These are phyloP conservation scores for Dolichoris vasculosae DNA, from an alignment of 1,140 invertebrate genomes.

Conservation along the genomic window DNA sequence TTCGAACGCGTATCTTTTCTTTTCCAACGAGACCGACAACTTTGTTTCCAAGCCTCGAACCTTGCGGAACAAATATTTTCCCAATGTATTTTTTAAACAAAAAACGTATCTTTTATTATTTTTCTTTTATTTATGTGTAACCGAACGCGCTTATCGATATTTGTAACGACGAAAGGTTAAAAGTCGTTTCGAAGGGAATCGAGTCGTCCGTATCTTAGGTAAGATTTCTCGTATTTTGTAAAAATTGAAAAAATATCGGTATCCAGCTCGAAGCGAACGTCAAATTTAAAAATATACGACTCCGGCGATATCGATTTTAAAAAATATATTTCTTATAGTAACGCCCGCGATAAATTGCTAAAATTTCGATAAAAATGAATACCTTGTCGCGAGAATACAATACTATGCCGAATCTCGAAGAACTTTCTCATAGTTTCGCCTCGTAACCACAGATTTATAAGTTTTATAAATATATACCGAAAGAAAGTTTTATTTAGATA, in stretches of 20 bases:
- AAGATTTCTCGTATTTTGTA: too few species aligned
- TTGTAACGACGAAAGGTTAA: too few species aligned
- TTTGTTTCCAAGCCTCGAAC: background rate
- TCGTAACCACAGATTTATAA: slow-evolving; percentile 2
- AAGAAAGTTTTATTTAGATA: slow-evolving; percentile 23
- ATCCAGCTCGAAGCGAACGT: too few species aligned
- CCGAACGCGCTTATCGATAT: too few species aligned
- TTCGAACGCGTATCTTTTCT: background rate
- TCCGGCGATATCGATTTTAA: background rate
- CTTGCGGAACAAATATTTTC: too few species aligned
- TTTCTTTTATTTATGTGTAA: too few species aligned
- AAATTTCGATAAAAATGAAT: background rate
- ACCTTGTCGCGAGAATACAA: background rate
- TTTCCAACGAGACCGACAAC: background rate
- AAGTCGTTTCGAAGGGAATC: too few species aligned
- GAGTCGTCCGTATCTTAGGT: too few species aligned
- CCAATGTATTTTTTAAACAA: too few species aligned
- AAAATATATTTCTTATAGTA: background rate
- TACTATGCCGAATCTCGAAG: background rate
- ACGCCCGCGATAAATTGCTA: background rate
- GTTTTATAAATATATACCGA: too few species aligned
- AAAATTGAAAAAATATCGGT: too few species aligned
- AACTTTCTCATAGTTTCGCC: slow-evolving; percentile 21
- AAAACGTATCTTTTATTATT: too few species aligned
- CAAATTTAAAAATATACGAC: background rate